A percentile compares a stretch with the other conserved stretches of the same genome.
These are phyloP conservation scores for Prochilodus magdalenae DNA, from an alignment of 2,113 vertebrate genomes.

Conservation along the genomic window DNA sequence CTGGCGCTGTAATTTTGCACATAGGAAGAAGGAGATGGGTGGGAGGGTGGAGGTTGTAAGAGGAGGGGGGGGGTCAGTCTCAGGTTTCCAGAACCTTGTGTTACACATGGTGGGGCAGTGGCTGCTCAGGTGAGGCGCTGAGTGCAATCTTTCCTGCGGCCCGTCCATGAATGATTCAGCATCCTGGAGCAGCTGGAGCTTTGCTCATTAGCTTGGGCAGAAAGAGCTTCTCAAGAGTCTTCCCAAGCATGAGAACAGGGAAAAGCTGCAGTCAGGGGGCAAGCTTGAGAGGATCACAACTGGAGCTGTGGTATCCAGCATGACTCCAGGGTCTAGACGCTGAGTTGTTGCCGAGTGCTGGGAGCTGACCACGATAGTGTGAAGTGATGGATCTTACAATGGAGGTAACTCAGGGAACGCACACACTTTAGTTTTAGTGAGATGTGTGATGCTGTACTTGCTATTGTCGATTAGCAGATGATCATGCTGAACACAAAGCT, in stretches of 20 bases:
- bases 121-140: constrained; percentile 63
- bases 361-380: neutral
- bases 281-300: neutral
- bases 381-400: constrained; percentile 1
- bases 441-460: neutral
- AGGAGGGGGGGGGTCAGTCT: constrained; percentile 31
- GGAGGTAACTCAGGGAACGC: constrained; percentile 12
- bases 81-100: constrained; percentile 72
- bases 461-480: too few relatives aligned
- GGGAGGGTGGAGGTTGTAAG: constrained; percentile 29
- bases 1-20: constrained; percentile 71
- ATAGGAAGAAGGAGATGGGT: constrained; percentile 53
- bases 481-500: too few relatives aligned
- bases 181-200: constrained; percentile 55
- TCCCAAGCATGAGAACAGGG: neutral
- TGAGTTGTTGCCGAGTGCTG: neutral
- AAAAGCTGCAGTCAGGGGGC: neutral
- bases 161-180: constrained; percentile 75
- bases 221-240: constrained; percentile 50
- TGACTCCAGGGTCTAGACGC: neutral
- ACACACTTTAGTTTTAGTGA: constrained; percentile 11
- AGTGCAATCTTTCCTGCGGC: constrained; percentile 65
- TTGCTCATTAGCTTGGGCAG: constrained; percentile 58
- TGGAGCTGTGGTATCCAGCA: neutral
- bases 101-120: constrained; percentile 69